Evolutionary conservation across 2,113 vertebrate species (phyloP).

Genomic region (Narcine bancroftii): DNA sequence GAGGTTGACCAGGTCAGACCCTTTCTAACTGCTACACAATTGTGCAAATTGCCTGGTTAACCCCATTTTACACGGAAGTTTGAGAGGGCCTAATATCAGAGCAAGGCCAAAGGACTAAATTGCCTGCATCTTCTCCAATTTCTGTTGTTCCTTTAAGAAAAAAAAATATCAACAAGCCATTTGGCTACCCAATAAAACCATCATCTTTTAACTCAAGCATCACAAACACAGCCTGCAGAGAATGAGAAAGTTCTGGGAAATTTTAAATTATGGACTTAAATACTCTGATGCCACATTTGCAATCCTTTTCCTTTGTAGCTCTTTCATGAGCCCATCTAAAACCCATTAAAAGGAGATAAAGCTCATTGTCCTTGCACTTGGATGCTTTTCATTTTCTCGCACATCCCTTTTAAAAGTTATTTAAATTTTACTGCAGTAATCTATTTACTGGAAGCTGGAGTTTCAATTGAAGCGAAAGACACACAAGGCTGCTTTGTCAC

Average conservation of each 20-base stretch:
- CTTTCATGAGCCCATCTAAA: neutral
- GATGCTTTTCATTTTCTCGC: neutral
- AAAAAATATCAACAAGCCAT: no score
- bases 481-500: neutral
- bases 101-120: no score
- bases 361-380: neutral
- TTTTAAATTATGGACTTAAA: neutral
- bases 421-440: conserved; percentile 20
- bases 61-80: no score
- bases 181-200: no score
- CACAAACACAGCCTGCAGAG: neutral
- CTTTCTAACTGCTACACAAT: no score
- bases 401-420: neutral
- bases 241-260: neutral
- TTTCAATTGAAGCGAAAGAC: neutral
- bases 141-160: no score
- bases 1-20: no score
- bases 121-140: no score
- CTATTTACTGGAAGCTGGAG: conserved; percentile 15
- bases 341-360: neutral
- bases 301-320: neutral
- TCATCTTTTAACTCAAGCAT: no score
- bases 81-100: no score
- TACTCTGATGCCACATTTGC: neutral
- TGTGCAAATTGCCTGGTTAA: no score